These are phyloP conservation scores for Luscinia megarhynchos DNA, from an alignment of 2,797 vertebrate species.

Conservation along the genomic window DNA sequence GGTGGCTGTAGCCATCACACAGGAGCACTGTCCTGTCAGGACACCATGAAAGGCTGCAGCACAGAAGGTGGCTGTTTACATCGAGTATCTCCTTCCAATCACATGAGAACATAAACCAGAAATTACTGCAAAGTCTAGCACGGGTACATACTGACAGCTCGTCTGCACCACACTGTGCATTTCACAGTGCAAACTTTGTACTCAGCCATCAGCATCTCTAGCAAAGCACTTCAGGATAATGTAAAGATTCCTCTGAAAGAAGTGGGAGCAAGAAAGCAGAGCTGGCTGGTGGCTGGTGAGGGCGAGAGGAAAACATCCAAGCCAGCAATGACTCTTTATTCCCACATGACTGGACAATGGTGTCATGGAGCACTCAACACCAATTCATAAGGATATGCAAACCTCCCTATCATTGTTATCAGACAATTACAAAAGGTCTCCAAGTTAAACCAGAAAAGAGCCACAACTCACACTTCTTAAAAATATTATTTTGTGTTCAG, in stretches of 20 bases:
- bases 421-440: not conserved
- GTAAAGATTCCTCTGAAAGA: not conserved
- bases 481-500: not conserved
- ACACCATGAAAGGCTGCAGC: not conserved
- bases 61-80: not conserved
- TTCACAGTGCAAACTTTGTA: not conserved
- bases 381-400: not conserved
- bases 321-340: not conserved
- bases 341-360: accelerated
- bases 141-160: accelerated
- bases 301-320: not conserved
- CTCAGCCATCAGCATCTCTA: not conserved
- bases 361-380: not conserved
- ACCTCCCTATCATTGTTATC: not conserved
- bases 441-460: not conserved
- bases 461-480: not conserved
- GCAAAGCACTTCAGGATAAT: not conserved
- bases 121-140: not conserved
- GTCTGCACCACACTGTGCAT: not conserved
- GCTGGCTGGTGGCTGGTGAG: not conserved
- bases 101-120: not conserved
- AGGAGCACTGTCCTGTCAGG: not conserved
- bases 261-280: not conserved
- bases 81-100: not conserved
- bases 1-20: accelerated